A percentile compares a stretch with the other conserved stretches of the same genome.
These are phyloP conservation scores for Columba janthina DNA, from an alignment of 2,113 vertebrate species.

Conservation along the genomic window DNA sequence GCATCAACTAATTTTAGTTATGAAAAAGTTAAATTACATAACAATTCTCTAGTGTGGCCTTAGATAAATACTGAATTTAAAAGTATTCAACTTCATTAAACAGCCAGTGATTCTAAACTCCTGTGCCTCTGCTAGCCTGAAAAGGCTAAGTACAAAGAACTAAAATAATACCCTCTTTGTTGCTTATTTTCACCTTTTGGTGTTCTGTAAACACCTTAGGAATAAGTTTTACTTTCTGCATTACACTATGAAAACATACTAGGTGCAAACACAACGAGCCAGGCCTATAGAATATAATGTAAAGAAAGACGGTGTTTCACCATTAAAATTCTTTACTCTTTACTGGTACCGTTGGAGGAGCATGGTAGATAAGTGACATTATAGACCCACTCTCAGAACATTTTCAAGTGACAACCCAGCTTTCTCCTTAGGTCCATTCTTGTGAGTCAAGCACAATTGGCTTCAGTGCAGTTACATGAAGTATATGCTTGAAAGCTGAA, in stretches of 20 bases:
- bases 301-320: neutral
- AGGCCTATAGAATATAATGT: neutral
- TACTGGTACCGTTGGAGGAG: neutral
- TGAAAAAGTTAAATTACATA: neutral
- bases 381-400: neutral
- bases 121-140: neutral
- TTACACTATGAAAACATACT: neutral
- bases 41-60: neutral
- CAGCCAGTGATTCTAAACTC: neutral
- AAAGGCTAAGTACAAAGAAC: neutral
- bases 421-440: neutral
- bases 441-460: neutral
- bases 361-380: neutral
- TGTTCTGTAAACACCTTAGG: neutral
- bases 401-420: neutral
- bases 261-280: neutral
- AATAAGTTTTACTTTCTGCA: neutral
- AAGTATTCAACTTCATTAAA: neutral
- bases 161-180: neutral
- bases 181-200: neutral
- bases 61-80: neutral
- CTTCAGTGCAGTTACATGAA: neutral
- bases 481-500: neutral
- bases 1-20: neutral
- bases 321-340: neutral